These are phyloP conservation scores for Amorpha juglandis DNA, from an alignment of 2,888 invertebrate species.

Conservation along the genomic window DNA sequence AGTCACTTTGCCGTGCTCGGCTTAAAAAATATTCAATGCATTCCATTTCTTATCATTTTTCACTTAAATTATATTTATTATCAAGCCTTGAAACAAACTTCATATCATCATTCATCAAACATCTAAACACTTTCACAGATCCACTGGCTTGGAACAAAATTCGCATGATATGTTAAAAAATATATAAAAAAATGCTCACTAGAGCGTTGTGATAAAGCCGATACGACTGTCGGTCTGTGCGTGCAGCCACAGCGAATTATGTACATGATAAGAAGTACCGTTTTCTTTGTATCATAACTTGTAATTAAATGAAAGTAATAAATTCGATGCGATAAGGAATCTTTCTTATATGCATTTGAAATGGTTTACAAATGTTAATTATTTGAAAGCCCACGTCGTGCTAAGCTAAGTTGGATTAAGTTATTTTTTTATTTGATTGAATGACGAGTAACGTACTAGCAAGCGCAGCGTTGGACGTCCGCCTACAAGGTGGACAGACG, in stretches of 20 bases:
- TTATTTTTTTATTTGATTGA: too few relatives aligned
- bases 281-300: slow-evolving; percentile 15
- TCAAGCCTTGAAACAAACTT: not conserved
- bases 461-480: too few relatives aligned
- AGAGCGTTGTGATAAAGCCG: slow-evolving; percentile 25
- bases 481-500: too few relatives aligned
- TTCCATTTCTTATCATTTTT: not conserved
- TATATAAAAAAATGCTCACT: not conserved
- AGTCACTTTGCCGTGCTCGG: too few relatives aligned
- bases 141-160: slow-evolving; percentile 19
- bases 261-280: slow-evolving; percentile 19
- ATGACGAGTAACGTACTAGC: too few relatives aligned
- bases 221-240: slow-evolving; percentile 18
- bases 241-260: slow-evolving; percentile 18
- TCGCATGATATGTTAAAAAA: slow-evolving; percentile 22
- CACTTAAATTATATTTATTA: not conserved
- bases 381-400: not conserved
- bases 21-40: too few relatives aligned
- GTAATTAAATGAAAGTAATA: slow-evolving; percentile 22
- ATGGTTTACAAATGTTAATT: too few relatives aligned
- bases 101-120: not conserved
- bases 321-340: slow-evolving; percentile 33
- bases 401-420: not conserved
- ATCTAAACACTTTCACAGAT: not conserved
- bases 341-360: not conserved